Base-by-base conservation (phyloP, 2,113 vertebrate species). In the Tragulus kanchil region DNA sequence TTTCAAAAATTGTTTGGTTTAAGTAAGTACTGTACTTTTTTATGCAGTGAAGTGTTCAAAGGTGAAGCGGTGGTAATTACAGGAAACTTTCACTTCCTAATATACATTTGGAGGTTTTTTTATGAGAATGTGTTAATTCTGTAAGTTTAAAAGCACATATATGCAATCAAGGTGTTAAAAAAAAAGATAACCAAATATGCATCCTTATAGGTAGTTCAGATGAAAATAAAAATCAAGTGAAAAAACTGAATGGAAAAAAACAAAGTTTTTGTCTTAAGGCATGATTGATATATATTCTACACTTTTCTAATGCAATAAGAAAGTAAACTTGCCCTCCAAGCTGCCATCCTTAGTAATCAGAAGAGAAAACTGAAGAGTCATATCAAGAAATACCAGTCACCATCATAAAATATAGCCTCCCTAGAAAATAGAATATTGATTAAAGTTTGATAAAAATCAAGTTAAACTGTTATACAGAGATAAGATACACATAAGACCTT, bases 41-140 rank as follows among this genome's bases (percentile, higher is more conserved):
- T 89, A 79, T 64, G 54, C 52, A 81, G 5, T 69, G 79, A 96
- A 10, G 45, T 88, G 11, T 88, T 93, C 81, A 90, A 95, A 82
- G 28, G 25, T 61, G 14, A 94, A 61, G 11, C 8, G 50, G 54
- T 73, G n/a, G 16, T 78, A 92, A 73, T 86, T 83, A 58, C 6
- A 73, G 50, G 31, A 77, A 21, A 77, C 42, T 94, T 95, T 88
- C 50, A 86, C 59, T 90, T 92, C 69, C 59, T 88, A 94, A 69
- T 88, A 90, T 52, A 54, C 54, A 79, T 17, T 50, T 81, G 69
- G 61, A 82, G 21, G 42, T 73, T 23, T 73, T 92, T 83, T 9
- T 71, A 93, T 61, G 36, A 91, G 61, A 93, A 93, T 75, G 56
- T 71, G 62, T 79, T 93, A 93, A 79, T 83, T 87, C 71, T 58